Evolutionary conservation across 2,113 vertebrate species (phyloP), one percentile per base, ranked within the genome.

Genomic region (Monopterus albus): DNA sequence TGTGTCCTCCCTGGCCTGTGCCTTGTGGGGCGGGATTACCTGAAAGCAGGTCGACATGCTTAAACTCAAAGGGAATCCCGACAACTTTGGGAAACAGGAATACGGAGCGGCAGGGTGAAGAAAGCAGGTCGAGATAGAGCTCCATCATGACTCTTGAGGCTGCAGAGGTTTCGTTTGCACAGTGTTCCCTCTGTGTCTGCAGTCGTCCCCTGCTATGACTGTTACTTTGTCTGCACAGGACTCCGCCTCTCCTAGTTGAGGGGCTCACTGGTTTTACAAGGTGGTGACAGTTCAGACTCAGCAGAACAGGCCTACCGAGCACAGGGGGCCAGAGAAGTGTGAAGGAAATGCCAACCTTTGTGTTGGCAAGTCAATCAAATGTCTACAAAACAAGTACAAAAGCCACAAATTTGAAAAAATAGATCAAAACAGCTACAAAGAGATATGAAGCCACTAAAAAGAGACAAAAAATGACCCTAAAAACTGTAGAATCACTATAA

Each of bases 61-160:
- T 94, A 40, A 93, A 88, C 53, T 95, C 87, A 72, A 96, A 96
- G 12, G 91, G 93, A 49, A 96, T 94, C 69, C 87, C 71, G 51
- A 91, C 91, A 36, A 35, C 89, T n/a, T 92, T 94, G 78, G 95
- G 92, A 5, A 97, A 95, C 59, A 98, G 84, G 78, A 92, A 96
- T 53, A 96, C 82, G 0, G 95, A 87, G 1, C 95, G 89, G 83
- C 95, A 95, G 10, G 95, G 95, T 85, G 95, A 95, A 0, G 96
- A 97, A 33, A 90, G 0, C 15, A 97, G 85, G 69, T 97, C 95
- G 15, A 97, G 90, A 56, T 94, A 96, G 8, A 97, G 87, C 74
- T 96, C 94, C 85, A 96, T 83, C 1, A 4, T 78, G 61, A 7
- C 40, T 29, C 3, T 39, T 17, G 15, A 23, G 52, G 45, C 38